A percentile compares a stretch with the other conserved stretches of the same genome.
Conservation (phyloP, 2,888 invertebrate species). For the Mechanitis messenoides region DNA sequence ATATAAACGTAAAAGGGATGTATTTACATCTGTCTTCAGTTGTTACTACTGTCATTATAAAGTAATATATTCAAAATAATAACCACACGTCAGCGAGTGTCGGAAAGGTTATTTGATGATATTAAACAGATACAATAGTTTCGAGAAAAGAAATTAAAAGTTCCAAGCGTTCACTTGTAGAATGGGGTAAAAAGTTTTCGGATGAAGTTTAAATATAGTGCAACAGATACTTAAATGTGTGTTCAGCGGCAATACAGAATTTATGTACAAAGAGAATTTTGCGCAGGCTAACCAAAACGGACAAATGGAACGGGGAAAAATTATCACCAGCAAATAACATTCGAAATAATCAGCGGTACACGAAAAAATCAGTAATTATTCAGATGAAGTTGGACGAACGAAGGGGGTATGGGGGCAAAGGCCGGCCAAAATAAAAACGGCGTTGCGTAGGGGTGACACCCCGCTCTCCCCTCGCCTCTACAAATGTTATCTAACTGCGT, state of each 20-base stretch:
- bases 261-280: slow-evolving; percentile 18
- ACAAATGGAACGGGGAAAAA: slow-evolving; percentile 70
- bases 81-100: no score
- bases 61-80: no score
- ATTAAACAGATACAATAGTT: no score
- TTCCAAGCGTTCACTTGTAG: not conserved
- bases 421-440: slow-evolving; percentile 76
- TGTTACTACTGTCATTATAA: no score
- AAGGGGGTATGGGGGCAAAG: slow-evolving; percentile 73
- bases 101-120: no score
- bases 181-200: not conserved
- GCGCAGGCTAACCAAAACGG: slow-evolving; percentile 34
- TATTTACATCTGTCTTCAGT: no score
- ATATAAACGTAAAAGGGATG: no score
- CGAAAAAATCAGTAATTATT: slow-evolving; percentile 77
- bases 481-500: slow-evolving; percentile 77
- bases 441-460: slow-evolving; percentile 75
- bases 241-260: slow-evolving; percentile 19
- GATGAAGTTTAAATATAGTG: slow-evolving; percentile 10
- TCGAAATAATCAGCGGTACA: slow-evolving; percentile 77
- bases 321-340: slow-evolving; percentile 76
- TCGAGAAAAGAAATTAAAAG: not conserved
- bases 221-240: slow-evolving; percentile 17
- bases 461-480: slow-evolving; percentile 56
- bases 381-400: slow-evolving; percentile 76